Evolutionary conservation across 2,113 vertebrate species (phyloP).

Genomic region (Condylura cristata): DNA sequence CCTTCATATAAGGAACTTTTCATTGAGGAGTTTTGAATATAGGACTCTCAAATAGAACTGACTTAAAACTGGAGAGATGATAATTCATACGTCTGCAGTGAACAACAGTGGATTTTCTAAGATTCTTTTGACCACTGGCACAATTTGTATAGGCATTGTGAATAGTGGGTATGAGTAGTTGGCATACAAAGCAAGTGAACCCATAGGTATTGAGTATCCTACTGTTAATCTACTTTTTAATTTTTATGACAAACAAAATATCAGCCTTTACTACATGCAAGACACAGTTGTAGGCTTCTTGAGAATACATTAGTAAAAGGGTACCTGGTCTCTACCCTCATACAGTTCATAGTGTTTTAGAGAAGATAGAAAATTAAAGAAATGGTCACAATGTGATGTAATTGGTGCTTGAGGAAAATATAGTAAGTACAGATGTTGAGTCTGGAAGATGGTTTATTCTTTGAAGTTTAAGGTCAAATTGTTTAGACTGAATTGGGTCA

Average conservation of each 20-base stretch:
- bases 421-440: neutral
- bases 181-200: neutral
- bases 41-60: neutral
- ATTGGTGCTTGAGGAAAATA: neutral
- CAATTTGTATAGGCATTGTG: neutral
- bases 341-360: slow-evolving; percentile 3
- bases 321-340: neutral
- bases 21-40: neutral
- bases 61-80: neutral
- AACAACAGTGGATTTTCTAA: neutral
- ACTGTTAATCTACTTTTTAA: neutral
- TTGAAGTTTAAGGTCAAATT: neutral
- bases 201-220: neutral
- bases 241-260: neutral
- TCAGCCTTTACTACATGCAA: neutral
- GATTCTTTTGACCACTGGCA: neutral
- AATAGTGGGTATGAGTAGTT: neutral
- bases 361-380: slow-evolving; percentile 2
- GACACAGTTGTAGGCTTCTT: neutral
- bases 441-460: neutral
- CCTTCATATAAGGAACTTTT: neutral
- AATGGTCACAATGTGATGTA: neutral
- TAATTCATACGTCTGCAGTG: neutral
- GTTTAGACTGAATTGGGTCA: neutral
- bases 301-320: neutral